Conservation (phyloP, 2,888 invertebrate species). For the Maniola hyperantus region DNA sequence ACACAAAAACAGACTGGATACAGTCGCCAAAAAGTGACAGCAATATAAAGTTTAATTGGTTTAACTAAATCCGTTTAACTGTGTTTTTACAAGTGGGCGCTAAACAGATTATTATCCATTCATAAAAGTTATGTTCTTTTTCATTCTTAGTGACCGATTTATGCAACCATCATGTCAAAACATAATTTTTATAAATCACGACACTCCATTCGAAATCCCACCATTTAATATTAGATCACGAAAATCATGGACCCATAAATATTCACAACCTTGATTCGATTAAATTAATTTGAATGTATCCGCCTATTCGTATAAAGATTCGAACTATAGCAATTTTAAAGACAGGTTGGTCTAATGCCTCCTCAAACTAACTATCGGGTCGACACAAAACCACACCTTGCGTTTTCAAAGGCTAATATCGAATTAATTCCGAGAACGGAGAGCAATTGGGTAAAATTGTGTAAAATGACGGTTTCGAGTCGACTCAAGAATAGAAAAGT, state of each 20-base stretch:
- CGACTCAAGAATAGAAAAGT: conserved; percentile 79
- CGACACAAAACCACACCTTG: conserved; percentile 78
- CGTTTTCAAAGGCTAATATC: conserved; percentile 81
- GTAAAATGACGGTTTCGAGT: conserved; percentile 80
- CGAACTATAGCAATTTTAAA: conserved; percentile 68
- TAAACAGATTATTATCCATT: too few relatives aligned
- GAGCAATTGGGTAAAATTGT: conserved; percentile 82
- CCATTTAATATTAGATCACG: conserved; percentile 5
- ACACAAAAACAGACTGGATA: too few relatives aligned
- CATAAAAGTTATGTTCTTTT: too few relatives aligned
- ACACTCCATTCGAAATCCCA: conserved; percentile 16
- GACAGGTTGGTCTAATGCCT: conserved; percentile 72
- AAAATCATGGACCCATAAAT: conserved; percentile 31
- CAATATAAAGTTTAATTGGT: too few relatives aligned
- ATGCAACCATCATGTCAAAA: neutral
- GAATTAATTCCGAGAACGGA: conserved; percentile 81
- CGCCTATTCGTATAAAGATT: conserved; percentile 64
- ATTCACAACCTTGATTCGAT: conserved; percentile 33
- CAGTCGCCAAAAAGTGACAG: too few relatives aligned
- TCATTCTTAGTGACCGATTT: neutral
- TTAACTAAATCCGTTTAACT: too few relatives aligned
- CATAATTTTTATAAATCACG: conserved; percentile 5
- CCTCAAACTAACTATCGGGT: conserved; percentile 74
- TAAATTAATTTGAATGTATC: conserved; percentile 55
- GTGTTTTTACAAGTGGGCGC: too few relatives aligned